Conservation (phyloP, 2,888 invertebrate species). For the Caenorhabditis zanzibari region DNA sequence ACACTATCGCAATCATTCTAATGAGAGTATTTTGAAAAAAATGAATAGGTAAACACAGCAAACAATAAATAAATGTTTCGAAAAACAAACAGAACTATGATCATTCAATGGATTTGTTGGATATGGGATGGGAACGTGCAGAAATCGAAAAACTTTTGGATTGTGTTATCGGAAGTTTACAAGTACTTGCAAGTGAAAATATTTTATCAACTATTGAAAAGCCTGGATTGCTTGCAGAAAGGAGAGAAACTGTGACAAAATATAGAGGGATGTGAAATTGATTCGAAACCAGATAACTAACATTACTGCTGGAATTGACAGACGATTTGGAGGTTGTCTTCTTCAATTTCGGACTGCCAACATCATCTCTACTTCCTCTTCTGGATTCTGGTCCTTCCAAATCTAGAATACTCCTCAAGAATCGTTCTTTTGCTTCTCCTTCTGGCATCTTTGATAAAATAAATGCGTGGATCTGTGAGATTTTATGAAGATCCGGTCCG, state of each 20-base stretch:
- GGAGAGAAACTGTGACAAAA: not conserved
- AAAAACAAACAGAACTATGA: slow-evolving; percentile 41
- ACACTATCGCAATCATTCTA: too few relatives aligned
- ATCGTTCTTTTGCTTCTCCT: slow-evolving; percentile 79
- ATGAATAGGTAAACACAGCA: too few relatives aligned
- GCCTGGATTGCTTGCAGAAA: not conserved
- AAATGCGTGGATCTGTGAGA: slow-evolving; percentile 80
- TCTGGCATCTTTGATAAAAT: slow-evolving; percentile 78
- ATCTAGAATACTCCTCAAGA: slow-evolving; percentile 78
- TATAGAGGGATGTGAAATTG: not conserved
- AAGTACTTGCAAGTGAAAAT: not conserved
- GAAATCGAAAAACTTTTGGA: not conserved
- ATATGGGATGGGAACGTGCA: slow-evolving; percentile 17
- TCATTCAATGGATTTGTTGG: slow-evolving; percentile 7
- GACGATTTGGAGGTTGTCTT: slow-evolving; percentile 64
- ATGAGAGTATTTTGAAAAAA: not conserved
- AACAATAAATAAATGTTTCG: too few relatives aligned
- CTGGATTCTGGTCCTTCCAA: slow-evolving; percentile 72
- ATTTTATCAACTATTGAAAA: not conserved
- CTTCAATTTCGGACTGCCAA: slow-evolving; percentile 48
- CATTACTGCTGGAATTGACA: slow-evolving; percentile 66
- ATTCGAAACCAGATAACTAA: slow-evolving; percentile 33
- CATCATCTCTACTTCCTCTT: slow-evolving; percentile 54
- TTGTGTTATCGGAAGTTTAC: slow-evolving; percentile 18
- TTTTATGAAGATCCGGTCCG: slow-evolving; percentile 53